Percentiles rank a stretch among this genome's conserved stretches.
These are phyloP conservation scores for Diogma glabrata DNA, from an alignment of 2,888 invertebrate genomes.

Conservation along the genomic window DNA sequence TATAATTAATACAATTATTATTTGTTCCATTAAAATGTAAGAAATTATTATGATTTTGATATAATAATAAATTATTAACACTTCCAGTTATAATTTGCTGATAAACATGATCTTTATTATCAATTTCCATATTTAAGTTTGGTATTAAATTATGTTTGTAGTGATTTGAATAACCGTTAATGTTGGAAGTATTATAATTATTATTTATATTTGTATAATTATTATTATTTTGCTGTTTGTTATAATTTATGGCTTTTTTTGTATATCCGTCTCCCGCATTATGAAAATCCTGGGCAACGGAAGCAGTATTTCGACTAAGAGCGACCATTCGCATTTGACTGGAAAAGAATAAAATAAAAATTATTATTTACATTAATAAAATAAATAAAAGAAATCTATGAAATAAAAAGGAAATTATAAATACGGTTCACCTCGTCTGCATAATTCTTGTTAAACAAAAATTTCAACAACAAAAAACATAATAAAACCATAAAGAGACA, in stretches of 20 bases:
- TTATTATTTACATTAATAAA: not conserved
- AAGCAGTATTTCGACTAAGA: conserved; percentile 38
- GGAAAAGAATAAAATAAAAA: conserved; percentile 14
- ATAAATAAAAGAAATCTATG: not conserved
- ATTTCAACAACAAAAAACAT: too few species aligned
- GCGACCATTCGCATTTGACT: conserved; percentile 39
- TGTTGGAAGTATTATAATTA: conserved; percentile 16
- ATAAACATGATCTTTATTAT: not conserved
- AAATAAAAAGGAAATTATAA: not conserved
- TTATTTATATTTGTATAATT: conserved; percentile 21
- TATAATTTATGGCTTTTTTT: conserved; percentile 14
- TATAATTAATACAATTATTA: too few species aligned
- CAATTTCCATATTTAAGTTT: not conserved
- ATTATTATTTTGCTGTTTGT: conserved; percentile 18
- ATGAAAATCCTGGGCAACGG: conserved; percentile 48
- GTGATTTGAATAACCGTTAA: conserved; percentile 16
- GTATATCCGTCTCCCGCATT: conserved; percentile 44
- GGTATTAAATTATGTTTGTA: too few species aligned
- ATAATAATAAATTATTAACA: conserved; percentile 7
- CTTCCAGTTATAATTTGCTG: conserved; percentile 9
- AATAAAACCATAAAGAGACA: too few species aligned
- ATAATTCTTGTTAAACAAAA: too few species aligned
- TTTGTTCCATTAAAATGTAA: not conserved
- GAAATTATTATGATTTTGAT: not conserved
- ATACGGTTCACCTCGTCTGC: too few species aligned